Base-by-base conservation (phyloP, 2,113 vertebrate genomes). In the Hippolais icterina region DNA sequence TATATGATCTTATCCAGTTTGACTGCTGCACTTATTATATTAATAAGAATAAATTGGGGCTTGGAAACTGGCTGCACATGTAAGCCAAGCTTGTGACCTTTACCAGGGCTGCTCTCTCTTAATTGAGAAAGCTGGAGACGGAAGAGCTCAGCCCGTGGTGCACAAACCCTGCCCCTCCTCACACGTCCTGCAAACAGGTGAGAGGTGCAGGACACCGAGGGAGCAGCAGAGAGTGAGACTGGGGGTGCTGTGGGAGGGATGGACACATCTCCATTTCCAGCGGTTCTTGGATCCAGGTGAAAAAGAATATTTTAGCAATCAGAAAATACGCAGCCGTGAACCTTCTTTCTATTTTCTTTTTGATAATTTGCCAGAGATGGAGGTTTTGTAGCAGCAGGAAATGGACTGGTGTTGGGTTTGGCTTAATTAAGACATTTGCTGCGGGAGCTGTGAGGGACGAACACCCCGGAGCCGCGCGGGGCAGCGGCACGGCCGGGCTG, bases 1-100 rank as follows among this genome's bases (percentile, higher is more conserved):
- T 91, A 87, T 52, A 49, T 96, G 94, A 96, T 97, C 80, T 95
- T 87, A 95, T 90, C 89, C 47, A 39, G 89, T 92, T 79, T 92
- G 97, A 97, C 97, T 96, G 97, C 90, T 97, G 96, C 93, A 93
- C 97, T 98, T 97, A 97, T 97, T 97, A 96, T 93, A 97, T 97
- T 98, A 98, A 98, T 98, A 96, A 98, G 97, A 94, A 97, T 94
- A 95, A 98, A 97, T 93, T 95, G 95, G 96, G 83, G 81, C 94
- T 97, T 54, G 68, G 91, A 85, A 84, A 31, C 90, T 22, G 42
- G 82, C 90, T 52, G 64, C 54, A 41, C 53, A 61, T 20, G 60
- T 80, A 39, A 96, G 82, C 80, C 77, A 33, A 41, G 95, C 93
- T 44, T 41, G 56, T 91, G 92, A 92, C 84, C 91, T 89, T 61